These are phyloP conservation scores for Atethmia centrago DNA, from an alignment of 2,888 invertebrate species.

Conservation along the genomic window DNA sequence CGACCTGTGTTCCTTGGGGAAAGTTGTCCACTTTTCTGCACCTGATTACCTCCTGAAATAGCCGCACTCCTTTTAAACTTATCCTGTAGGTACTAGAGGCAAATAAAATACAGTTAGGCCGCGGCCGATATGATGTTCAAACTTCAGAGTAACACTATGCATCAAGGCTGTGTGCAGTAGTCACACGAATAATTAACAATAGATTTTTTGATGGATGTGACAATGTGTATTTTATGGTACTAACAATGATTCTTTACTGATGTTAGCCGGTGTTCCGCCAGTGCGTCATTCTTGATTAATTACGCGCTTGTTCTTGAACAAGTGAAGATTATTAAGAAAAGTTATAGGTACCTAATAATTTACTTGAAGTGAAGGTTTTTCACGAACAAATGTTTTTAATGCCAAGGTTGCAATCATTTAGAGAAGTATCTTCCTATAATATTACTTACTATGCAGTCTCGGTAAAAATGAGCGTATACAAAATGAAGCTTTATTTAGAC, in stretches of 20 bases:
- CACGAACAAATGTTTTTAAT: slow-evolving; percentile 25
- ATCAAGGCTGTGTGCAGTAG: slow-evolving; percentile 36
- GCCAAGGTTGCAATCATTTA: slow-evolving; percentile 31
- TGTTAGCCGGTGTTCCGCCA: slow-evolving; percentile 26
- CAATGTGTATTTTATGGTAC: slow-evolving; percentile 24
- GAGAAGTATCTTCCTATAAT: slow-evolving; percentile 7
- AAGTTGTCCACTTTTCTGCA: no score
- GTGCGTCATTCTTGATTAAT: slow-evolving; percentile 54
- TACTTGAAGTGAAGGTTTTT: slow-evolving; percentile 52
- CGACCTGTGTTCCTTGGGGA: no score
- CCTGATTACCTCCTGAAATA: no score
- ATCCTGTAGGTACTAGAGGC: background rate
- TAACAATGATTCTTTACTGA: slow-evolving; percentile 26
- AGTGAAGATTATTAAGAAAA: slow-evolving; percentile 46
- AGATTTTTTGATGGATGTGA: slow-evolving; percentile 28
- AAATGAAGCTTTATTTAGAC: slow-evolving; percentile 9
- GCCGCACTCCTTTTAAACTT: no score
- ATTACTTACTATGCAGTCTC: background rate
- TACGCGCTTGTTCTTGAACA: slow-evolving; percentile 45
- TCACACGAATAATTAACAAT: slow-evolving; percentile 33
- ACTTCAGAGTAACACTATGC: background rate
- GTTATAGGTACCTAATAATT: slow-evolving; percentile 20
- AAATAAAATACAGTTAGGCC: slow-evolving; percentile 23
- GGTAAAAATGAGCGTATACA: slow-evolving; percentile 24
- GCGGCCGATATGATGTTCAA: slow-evolving; percentile 1